Evolutionary conservation across 2,797 vertebrate genomes (phyloP).

Genomic region (Dicrostonyx torquatus): DNA sequence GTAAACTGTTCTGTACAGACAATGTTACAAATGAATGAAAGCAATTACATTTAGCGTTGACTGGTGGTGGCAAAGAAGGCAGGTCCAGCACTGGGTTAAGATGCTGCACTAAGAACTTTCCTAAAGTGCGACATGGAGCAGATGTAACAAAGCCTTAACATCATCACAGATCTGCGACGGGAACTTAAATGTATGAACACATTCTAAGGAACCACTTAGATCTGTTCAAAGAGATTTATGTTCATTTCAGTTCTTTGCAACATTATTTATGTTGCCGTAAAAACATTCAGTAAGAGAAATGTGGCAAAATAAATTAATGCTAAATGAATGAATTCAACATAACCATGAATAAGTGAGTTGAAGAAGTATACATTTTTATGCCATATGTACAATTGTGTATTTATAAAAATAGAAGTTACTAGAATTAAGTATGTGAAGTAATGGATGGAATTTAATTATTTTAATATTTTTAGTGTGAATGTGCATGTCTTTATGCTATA

Average conservation of each 20-base stretch:
- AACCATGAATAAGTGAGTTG: not conserved
- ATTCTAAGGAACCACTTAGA: constrained; percentile 53
- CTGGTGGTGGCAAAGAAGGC: not conserved
- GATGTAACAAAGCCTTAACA: constrained; percentile 28
- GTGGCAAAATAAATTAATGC: constrained; percentile 43
- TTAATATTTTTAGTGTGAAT: not conserved
- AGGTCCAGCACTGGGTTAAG: not conserved
- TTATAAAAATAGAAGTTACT: constrained; percentile 3
- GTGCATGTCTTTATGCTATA: not conserved
- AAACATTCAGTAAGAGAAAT: constrained; percentile 35
- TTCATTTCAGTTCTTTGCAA: constrained; percentile 28
- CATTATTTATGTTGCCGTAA: constrained; percentile 16
- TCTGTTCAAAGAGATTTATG: constrained; percentile 42
- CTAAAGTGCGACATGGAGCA: not conserved
- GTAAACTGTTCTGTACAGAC: not conserved
- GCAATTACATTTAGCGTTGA: not conserved
- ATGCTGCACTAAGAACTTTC: not conserved
- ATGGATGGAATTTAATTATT: not conserved
- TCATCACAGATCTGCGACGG: not conserved
- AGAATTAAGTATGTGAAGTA: not conserved
- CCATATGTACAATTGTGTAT: not conserved
- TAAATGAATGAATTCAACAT: not conserved
- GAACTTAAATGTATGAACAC: constrained; percentile 12
- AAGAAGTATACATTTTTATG: not conserved
- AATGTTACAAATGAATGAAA: not conserved